Evolutionary conservation across 35 echinoderm and acorn worm species (phyloP), one percentile per base, ranked within the genome.

Genomic region (Lytechinus variegatus): DNA sequence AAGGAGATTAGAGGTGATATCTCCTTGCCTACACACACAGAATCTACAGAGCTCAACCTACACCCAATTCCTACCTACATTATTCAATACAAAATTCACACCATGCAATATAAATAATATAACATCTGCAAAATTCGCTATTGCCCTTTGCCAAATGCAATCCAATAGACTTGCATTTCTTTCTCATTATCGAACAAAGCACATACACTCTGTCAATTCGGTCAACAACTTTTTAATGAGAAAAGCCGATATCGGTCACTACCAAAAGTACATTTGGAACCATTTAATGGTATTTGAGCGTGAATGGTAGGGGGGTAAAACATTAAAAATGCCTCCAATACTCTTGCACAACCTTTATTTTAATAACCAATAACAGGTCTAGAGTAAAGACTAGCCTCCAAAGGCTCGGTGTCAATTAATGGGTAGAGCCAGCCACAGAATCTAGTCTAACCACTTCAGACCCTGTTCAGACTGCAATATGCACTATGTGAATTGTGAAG

Each of bases 171-270:
- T 24, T 79, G 66, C 66, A 27, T 79, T 79, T 79, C 66, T 79
- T 9, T 60, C 21, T 79, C 66, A 79, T 16, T n/a, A 79, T 24
- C 16, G 21, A 79, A 79, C 66, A 79, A 79, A 79, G 66, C 66
- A 79, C 66, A 79, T 79, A 24, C 66, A 79, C 66, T 79, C 24
- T 79, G 66, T 79, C 66, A 79, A 79, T 24, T 79, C 19, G 66
- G 66, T 79, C 66, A 79, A 79, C 66, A 79, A 79, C 66, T 79
- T 79, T 79, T 79, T 79, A 16, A 79, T 79, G 66, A 79, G 66
- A 79, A 79, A 79, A 79, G n/a, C 66, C 8, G 21, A 79, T 79
- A n/a, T n/a, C 16, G n/a, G 66, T 5, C 19, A 79, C 66, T 24
- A 79, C 66, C 14, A 79, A 79, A 58, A 79, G 66, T 79, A 79